phyloP scores from a whole-genome alignment of 2,888 invertebrate genomes.

The Drosophila limbata region DNA sequence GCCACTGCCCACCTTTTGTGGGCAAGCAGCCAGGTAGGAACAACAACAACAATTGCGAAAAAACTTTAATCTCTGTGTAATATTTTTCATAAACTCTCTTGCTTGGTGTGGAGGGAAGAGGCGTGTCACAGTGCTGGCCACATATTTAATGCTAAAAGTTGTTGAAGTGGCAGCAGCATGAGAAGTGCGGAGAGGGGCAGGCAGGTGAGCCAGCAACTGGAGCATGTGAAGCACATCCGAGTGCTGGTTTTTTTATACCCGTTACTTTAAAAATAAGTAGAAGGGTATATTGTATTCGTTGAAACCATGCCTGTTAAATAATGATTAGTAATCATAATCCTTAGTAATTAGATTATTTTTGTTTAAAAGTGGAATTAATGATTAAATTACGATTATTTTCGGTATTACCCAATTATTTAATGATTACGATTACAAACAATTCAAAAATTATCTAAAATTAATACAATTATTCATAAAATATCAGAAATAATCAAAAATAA shows the following conservation, averaged over 20 bases:
- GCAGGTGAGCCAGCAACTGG: slow-evolving; percentile 52
- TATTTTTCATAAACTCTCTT: slow-evolving; percentile 74
- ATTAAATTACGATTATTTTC: no score
- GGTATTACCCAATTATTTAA: no score
- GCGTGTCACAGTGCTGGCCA: slow-evolving; percentile 56
- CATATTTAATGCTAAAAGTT: slow-evolving; percentile 75
- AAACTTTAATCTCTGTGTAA: slow-evolving; percentile 79
- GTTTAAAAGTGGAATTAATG: no score
- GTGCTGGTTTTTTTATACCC: slow-evolving; percentile 37
- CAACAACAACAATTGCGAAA: slow-evolving; percentile 27
- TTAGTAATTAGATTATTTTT: no score
- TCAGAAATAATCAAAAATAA: no score
- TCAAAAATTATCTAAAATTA: no score
- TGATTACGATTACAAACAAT: no score
- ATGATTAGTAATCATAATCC: no score
- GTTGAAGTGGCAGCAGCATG: slow-evolving; percentile 48
- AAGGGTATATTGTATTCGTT: no score
- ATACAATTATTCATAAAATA: no score
- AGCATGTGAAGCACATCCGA: slow-evolving; percentile 79
- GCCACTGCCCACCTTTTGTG: slow-evolving; percentile 28
- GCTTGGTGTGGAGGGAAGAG: slow-evolving; percentile 5
- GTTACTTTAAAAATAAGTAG: no score
- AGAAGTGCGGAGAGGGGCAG: slow-evolving; percentile 16
- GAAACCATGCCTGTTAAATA: no score
- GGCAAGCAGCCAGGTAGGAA: slow-evolving; percentile 59